These are phyloP conservation scores for Camelus bactrianus DNA, from an alignment of 2,113 vertebrate genomes.

Conservation along the genomic window DNA sequence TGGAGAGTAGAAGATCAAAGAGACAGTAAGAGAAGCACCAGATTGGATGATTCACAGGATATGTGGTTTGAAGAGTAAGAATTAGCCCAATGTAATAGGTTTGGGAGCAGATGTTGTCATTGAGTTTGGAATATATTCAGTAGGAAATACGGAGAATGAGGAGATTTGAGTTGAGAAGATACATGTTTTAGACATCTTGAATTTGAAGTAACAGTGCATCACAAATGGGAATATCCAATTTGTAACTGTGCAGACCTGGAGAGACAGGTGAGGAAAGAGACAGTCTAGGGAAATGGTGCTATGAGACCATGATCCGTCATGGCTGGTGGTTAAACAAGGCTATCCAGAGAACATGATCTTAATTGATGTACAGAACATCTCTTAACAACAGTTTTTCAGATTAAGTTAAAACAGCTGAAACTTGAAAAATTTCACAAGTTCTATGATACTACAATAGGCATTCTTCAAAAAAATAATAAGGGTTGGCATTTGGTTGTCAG, in stretches of 20 bases:
- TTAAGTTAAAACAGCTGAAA: background rate
- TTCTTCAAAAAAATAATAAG: conserved; percentile 25
- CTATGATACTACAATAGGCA: background rate
- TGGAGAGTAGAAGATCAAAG: background rate
- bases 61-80: background rate
- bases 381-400: background rate
- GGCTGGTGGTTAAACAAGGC: background rate
- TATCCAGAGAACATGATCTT: background rate
- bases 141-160: background rate
- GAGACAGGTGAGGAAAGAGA: background rate
- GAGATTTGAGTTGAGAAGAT: background rate
- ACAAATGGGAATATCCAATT: background rate
- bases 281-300: background rate
- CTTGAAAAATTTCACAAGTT: background rate
- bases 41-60: background rate
- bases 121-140: background rate
- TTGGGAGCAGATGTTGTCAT: background rate
- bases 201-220: background rate
- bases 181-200: background rate
- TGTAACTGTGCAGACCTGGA: background rate
- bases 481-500: conserved; percentile 28
- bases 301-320: background rate
- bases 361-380: background rate
- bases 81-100: background rate
- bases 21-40: background rate